Conservation (phyloP, 30 jellyfish, hydroid and myxozoan species). For the Aurelia aurita complex sp. Pacific region DNA sequence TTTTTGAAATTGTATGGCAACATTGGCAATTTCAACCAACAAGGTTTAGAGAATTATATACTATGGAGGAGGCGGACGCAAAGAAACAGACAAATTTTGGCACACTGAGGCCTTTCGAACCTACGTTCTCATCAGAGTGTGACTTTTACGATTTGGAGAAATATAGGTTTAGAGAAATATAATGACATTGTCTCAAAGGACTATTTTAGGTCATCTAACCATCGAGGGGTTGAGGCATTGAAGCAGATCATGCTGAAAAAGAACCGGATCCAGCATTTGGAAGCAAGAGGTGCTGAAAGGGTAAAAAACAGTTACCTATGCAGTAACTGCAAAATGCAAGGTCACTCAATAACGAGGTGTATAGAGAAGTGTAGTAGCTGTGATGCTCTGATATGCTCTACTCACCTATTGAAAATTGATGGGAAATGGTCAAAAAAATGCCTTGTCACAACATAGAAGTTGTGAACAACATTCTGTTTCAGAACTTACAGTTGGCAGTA, state of each 20-base stretch:
- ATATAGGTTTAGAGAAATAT: constrained; percentile 11
- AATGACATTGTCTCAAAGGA: constrained; percentile 25
- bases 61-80: no score
- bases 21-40: constrained; percentile 41
- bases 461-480: no score
- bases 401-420: constrained; percentile 10
- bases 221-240: constrained; percentile 24
- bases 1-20: neutral
- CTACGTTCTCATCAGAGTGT: no score
- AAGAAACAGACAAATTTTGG: no score
- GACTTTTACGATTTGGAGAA: neutral
- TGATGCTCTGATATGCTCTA: constrained; percentile 21
- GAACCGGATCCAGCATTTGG: constrained; percentile 25
- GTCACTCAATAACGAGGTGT: constrained; percentile 40
- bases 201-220: constrained; percentile 44
- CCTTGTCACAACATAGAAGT: neutral
- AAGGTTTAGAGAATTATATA: no score
- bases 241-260: constrained; percentile 39
- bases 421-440: constrained; percentile 38
- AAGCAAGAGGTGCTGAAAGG: constrained; percentile 48
- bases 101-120: no score
- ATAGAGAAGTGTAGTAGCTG: constrained; percentile 41
- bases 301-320: constrained; percentile 22
- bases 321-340: constrained; percentile 33
- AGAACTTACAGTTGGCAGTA: no score